phyloP scores from a whole-genome alignment of 2,113 vertebrate genomes.

The Dicerorhinus sumatrensis region DNA sequence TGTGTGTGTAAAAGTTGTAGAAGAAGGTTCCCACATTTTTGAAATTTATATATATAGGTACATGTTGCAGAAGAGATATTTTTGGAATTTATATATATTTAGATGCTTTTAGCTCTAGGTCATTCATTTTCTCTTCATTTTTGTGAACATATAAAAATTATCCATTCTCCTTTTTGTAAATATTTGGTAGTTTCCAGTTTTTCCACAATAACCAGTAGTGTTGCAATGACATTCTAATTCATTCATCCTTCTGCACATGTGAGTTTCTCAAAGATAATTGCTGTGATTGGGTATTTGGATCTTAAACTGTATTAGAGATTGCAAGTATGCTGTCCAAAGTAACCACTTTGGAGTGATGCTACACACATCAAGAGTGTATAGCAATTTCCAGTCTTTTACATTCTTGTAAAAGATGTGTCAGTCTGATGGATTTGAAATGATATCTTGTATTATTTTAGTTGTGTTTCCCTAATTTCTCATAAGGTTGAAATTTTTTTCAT shows the following conservation, averaged over 20 bases:
- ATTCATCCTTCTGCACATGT: background rate
- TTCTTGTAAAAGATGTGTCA: background rate
- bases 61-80: background rate
- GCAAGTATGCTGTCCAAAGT: background rate
- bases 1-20: background rate
- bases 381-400: background rate
- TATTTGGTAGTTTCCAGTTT: background rate
- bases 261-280: constrained; percentile 10
- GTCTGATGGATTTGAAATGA: background rate
- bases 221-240: background rate
- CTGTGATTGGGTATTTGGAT: background rate
- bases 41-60: background rate
- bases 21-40: background rate
- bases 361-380: background rate
- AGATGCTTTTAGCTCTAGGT: background rate
- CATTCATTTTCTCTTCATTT: background rate
- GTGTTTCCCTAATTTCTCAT: background rate
- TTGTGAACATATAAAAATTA: background rate
- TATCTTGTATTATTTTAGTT: background rate
- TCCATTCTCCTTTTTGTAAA: background rate
- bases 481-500: background rate
- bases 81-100: background rate
- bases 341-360: too few species aligned
- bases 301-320: background rate
- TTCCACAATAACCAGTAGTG: background rate